A percentile compares a stretch with the other conserved stretches of the same genome.
These are phyloP conservation scores for Artibeus jamaicensis DNA, from an alignment of 2,797 vertebrate genomes.

Conservation along the genomic window DNA sequence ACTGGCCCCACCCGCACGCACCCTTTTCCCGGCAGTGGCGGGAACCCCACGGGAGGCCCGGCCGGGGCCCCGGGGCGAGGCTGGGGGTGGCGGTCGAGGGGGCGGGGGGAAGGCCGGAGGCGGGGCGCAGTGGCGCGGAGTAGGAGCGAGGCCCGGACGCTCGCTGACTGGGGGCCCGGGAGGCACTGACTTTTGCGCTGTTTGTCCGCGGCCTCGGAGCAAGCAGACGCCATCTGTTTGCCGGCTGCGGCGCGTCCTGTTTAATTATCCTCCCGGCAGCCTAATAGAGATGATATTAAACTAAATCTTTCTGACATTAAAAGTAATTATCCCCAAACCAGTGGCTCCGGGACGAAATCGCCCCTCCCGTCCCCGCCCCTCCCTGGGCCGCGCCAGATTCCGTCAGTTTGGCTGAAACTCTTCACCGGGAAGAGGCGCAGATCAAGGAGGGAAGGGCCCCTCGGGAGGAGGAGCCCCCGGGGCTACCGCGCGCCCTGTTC, in stretches of 20 bases:
- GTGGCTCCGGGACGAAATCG: constrained; percentile 87
- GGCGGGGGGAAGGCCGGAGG: background rate
- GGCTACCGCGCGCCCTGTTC: background rate
- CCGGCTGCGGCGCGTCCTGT: constrained; percentile 95
- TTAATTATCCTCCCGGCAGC: constrained; percentile 98
- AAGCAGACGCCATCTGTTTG: constrained; percentile 99
- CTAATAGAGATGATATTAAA: constrained; percentile 99
- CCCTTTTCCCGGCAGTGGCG: background rate
- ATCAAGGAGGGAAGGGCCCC: background rate
- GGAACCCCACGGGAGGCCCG: background rate
- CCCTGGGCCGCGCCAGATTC: constrained; percentile 54
- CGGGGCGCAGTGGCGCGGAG: background rate
- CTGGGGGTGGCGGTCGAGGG: background rate
- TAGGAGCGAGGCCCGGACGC: constrained; percentile 55
- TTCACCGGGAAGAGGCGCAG: background rate
- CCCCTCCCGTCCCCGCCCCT: constrained; percentile 18
- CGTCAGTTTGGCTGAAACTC: constrained; percentile 65
- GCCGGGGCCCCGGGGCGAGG: background rate
- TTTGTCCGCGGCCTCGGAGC: constrained; percentile 98
- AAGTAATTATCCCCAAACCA: constrained; percentile 96
- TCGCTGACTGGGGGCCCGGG: constrained; percentile 59
- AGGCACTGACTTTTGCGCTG: constrained; percentile 91
- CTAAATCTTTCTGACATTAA: constrained; percentile 99
- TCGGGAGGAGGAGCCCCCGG: background rate
- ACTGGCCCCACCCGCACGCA: background rate